These are phyloP conservation scores for Allophyes oxyacanthae DNA, from an alignment of 2,888 invertebrate species.

Conservation along the genomic window DNA sequence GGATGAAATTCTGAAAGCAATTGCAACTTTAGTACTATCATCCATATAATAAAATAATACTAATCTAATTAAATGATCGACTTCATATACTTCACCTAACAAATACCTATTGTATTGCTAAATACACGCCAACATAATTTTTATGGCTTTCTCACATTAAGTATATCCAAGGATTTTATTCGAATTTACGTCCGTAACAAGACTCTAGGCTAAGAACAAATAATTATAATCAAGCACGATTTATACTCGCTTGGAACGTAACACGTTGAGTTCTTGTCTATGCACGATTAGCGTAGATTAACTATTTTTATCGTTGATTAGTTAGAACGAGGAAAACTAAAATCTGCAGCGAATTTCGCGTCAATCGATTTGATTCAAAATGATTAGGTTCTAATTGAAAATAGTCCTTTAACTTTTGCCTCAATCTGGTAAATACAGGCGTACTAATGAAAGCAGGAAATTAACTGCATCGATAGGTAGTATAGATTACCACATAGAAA, in stretches of 20 bases:
- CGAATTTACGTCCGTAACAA: conserved; percentile 5
- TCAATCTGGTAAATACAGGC: neutral
- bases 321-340: conserved; percentile 5
- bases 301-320: conserved; percentile 25
- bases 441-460: neutral
- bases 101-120: too few relatives aligned
- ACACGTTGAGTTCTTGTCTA: conserved; percentile 20
- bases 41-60: too few relatives aligned
- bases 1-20: too few relatives aligned
- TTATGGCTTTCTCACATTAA: conserved; percentile 30
- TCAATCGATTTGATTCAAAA: conserved; percentile 29
- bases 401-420: neutral
- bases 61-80: too few relatives aligned
- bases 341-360: conserved; percentile 18
- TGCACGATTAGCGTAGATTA: conserved; percentile 6
- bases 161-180: conserved; percentile 16
- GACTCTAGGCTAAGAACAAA: conserved; percentile 12
- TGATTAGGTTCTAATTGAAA: conserved; percentile 28
- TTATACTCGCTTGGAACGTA: conserved; percentile 20
- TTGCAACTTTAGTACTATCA: too few relatives aligned
- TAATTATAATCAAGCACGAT: conserved; percentile 22
- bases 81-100: too few relatives aligned
- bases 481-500: too few relatives aligned
- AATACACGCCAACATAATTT: conserved; percentile 2
- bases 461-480: too few relatives aligned